Base-by-base conservation (phyloP, 2,888 invertebrate genomes). In the Sylvicola fuscatus region DNA sequence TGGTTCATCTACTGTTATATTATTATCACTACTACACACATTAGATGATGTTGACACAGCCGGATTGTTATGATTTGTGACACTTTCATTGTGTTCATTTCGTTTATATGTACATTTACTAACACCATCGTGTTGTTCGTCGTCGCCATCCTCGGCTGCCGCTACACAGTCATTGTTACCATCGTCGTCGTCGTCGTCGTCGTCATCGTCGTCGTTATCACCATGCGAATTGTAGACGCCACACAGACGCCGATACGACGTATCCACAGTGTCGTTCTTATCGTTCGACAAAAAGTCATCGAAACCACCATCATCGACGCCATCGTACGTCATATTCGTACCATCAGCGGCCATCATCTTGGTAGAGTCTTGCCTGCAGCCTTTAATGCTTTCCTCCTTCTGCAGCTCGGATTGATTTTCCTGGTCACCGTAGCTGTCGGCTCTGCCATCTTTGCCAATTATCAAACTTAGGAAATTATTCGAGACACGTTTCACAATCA, bases 41-140 rank as follows among this genome's bases (percentile, higher is more conserved):
- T 21, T 21, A 21, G 21, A 21, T 21, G 21, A 21, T 21, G n/a
- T n/a, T n/a, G 21, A 21, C 21, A 21, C 21, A 21, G 21, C 21
- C 21, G 8, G 21, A 21, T 27, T 34, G 6, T 34, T 17, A 3
- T 34, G 12, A 28, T 27, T 34, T 15, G 38, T 39, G 13, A 39
- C 41, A 16, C 41, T 41, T 30, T 43, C 40, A 17, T 11, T 10
- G 8, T 17, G 17, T 44, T 35, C 6, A 38, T 40, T 13, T 41
- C 43, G 5, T 21, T 21, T 21, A 21, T 21, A 21, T 21, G 4
- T 21, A 21, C 21, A 21, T 6, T 21, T 21, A 21, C 8, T 21
- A 21, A 21, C 21, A 21, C 21, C 21, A 21, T 8, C 21, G 8
- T 45, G 42, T 12, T 44, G 42, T 12, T 45, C 45, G 7, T 46